Base-by-base conservation (phyloP, 2,888 invertebrate species). In the Dromius quadrimaculatus region DNA sequence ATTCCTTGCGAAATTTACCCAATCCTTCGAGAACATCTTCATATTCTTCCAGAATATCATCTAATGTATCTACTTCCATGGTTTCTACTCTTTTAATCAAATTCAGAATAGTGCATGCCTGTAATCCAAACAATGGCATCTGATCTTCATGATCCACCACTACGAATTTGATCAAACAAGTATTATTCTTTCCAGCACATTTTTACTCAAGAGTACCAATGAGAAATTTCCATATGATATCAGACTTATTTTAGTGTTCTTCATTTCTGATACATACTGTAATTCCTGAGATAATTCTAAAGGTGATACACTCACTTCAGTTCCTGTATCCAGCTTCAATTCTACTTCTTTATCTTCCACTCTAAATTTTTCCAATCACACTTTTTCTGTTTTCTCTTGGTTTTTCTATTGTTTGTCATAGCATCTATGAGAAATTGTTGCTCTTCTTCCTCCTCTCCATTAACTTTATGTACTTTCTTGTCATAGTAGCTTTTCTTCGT, bases 261-360 rank as follows among this genome's bases (percentile, higher is more conserved):
- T 41, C 13, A 41, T 41, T n/a, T 41, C 15, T 13, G 28, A 15
- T 9, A 32, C 41, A 63, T 13, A 36, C 32, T 32, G 22, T 9
- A 65, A 6, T 15, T 19, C 11, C 20, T 63, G 6, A 4, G 32
- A 8, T 23, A 3, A 6, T 3, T 28, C 8, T 4, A 59, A n/a
- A 3, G 59, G 59, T 17, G 32, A 6, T 13, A 45, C 43, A 71
- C 63, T 71, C 13, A 64, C 38, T 71, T 72, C 64, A 8, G 65
- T 64, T 32, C 59, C 72, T 22, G 65, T 15, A 28, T 72, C 59
- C 62, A 69, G 38, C 45, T 62, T 72, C 19, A 41, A 69, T 50
- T 13, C n/a, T 36, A 19, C 36, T 13, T 4, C 3, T 28, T 66
- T 20, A 17, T 22, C 63, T 23, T 11, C 63, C 8, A 34, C 22